Evolutionary conservation across 1,140 invertebrate genomes (phyloP).

Genomic region (Pogonus chalceus): DNA sequence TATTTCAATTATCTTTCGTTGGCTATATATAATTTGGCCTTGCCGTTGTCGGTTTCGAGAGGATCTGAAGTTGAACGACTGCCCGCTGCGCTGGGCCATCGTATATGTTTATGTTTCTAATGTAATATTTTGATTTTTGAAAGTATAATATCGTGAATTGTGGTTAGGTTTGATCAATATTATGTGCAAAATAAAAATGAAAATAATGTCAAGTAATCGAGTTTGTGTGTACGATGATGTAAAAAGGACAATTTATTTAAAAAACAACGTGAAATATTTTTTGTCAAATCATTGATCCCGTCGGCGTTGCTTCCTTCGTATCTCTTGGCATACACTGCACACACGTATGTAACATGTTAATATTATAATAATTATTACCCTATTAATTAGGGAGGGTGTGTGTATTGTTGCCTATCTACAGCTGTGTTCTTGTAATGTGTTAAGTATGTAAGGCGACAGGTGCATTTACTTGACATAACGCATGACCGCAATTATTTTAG

Average conservation of each 20-base stretch:
- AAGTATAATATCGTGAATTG: neutral
- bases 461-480: neutral
- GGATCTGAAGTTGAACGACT: constrained; percentile 4
- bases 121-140: neutral
- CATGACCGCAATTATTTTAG: neutral
- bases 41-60: constrained; percentile 2
- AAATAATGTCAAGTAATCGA: neutral
- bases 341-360: neutral
- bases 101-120: constrained; percentile 1
- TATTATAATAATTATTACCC: neutral
- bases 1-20: constrained; percentile 7
- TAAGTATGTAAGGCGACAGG: neutral
- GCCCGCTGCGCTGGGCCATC: neutral
- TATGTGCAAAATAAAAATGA: neutral
- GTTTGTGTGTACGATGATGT: neutral
- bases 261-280: neutral
- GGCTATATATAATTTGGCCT: constrained; percentile 2
- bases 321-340: neutral
- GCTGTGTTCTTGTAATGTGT: too few relatives aligned
- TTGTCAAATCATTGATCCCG: neutral
- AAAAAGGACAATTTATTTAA: neutral
- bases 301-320: neutral
- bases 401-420: constrained; percentile 1
- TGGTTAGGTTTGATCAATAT: constrained; percentile 2
- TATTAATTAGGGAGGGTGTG: neutral